A percentile compares a stretch with the other conserved stretches of the same genome.
Evolutionary conservation across 2,113 vertebrate species (phyloP).

Genomic region (Burhinus oedicnemus): DNA sequence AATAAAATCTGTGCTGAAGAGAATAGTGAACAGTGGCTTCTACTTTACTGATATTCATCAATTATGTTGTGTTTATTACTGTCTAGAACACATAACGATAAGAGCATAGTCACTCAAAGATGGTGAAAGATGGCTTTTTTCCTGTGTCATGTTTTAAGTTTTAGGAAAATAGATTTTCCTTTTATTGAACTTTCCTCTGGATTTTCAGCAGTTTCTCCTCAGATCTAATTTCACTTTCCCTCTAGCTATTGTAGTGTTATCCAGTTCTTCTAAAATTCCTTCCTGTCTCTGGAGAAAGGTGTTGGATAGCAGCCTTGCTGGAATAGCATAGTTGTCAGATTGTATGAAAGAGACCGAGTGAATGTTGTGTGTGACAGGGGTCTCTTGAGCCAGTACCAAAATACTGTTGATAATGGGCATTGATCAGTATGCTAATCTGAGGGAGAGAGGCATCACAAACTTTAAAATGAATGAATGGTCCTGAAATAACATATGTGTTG

Average conservation of each 20-base stretch:
- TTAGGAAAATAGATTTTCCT: not conserved
- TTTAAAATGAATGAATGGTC: not conserved
- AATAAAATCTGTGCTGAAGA: not conserved
- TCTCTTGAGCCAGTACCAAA: not conserved
- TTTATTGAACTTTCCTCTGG: not conserved
- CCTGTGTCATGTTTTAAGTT: not conserved
- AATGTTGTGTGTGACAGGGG: not conserved
- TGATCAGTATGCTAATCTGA: not conserved
- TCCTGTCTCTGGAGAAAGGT: not conserved
- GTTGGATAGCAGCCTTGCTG: not conserved
- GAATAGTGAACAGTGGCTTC: not conserved
- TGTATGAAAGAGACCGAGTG: not conserved
- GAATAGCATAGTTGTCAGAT: not conserved
- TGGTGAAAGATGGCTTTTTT: not conserved
- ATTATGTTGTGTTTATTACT: not conserved
- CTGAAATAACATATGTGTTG: not conserved
- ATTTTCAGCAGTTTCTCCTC: not conserved
- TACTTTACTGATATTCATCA: not conserved
- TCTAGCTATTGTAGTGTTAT: not conserved
- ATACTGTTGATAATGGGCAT: not conserved
- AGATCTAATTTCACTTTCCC: not conserved
- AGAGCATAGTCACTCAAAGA: not conserved
- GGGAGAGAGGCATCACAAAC: not conserved
- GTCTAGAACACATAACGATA: not conserved
- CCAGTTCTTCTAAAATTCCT: not conserved